Conservation (phyloP, 2,888 invertebrate genomes). For the Sericinus montela region DNA sequence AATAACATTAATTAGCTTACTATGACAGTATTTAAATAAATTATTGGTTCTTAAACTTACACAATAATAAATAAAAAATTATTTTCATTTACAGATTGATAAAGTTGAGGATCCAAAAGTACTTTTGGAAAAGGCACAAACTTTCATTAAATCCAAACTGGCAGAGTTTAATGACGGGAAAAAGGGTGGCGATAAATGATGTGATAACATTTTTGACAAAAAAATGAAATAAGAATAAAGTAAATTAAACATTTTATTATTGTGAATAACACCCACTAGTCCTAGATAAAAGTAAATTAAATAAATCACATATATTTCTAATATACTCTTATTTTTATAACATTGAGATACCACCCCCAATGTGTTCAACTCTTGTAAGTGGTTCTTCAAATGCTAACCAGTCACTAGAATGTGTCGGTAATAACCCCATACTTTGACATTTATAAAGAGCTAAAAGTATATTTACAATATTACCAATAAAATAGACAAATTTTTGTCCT, state of each 20-base stretch:
- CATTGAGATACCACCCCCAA: conserved; percentile 88
- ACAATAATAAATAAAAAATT: not conserved
- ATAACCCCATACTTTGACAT: conserved; percentile 97
- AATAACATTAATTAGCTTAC: too few relatives aligned
- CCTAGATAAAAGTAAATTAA: conserved; percentile 41
- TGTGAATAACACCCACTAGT: conserved; percentile 60
- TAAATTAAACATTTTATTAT: conserved; percentile 35
- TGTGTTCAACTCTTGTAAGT: conserved; percentile 89
- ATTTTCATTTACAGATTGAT: conserved; percentile 82
- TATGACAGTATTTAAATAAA: too few relatives aligned
- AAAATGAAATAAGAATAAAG: conserved; percentile 30
- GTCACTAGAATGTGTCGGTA: conserved; percentile 98
- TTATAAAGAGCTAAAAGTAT: conserved; percentile 96
- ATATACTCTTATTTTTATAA: conserved; percentile 50
- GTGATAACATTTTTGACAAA: conserved; percentile 17
- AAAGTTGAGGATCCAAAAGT: conserved; percentile 90
- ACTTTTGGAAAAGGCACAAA: conserved; percentile 84
- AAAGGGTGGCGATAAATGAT: conserved; percentile 44
- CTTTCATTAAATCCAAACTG: conserved; percentile 83
- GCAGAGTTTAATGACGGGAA: conserved; percentile 54
- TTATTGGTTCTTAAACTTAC: not conserved
- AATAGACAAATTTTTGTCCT: conserved; percentile 95
- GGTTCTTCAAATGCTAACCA: conserved; percentile 99
- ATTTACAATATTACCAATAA: conserved; percentile 95
- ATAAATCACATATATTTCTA: conserved; percentile 40